These are phyloP conservation scores for Coelopa pilipes DNA, from an alignment of 2,888 invertebrate species.

Conservation along the genomic window DNA sequence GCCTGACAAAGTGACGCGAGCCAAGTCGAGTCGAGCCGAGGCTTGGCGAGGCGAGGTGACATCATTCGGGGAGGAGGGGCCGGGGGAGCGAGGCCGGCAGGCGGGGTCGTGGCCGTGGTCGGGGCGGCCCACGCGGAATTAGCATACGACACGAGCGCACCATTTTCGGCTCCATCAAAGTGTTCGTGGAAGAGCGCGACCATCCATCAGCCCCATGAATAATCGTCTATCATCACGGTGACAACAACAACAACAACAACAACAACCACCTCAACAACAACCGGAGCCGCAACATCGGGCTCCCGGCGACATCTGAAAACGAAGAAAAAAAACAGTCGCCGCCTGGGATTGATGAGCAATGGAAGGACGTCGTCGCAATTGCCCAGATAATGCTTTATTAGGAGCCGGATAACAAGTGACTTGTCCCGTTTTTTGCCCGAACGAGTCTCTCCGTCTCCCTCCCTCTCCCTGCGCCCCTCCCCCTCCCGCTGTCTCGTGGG, in stretches of 20 bases:
- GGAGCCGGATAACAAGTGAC: too few species aligned
- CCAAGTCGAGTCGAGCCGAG: too few species aligned
- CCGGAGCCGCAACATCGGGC: background rate
- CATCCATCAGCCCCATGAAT: background rate
- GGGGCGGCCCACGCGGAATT: background rate
- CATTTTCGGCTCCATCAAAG: background rate
- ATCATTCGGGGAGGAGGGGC: background rate
- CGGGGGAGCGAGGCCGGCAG: background rate
- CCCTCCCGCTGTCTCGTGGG: too few species aligned
- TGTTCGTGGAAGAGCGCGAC: background rate
- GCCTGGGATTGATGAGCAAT: too few species aligned
- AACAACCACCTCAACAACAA: background rate
- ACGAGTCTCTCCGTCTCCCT: too few species aligned
- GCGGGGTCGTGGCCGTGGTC: background rate
- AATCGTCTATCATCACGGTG: conserved; percentile 7
- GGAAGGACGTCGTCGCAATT: too few species aligned
- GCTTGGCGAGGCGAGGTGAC: conserved; percentile 2
- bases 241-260: background rate
- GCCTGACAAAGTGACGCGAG: conserved; percentile 6
- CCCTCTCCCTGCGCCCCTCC: too few species aligned
- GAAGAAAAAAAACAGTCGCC: background rate
- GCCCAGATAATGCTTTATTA: too few species aligned
- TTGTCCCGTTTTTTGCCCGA: too few species aligned
- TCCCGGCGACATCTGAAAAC: background rate
- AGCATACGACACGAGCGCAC: background rate